A percentile compares a stretch with the other conserved stretches of the same genome.
Conservation (phyloP, 2,888 invertebrate genomes). For the Zonitis immaculata region DNA sequence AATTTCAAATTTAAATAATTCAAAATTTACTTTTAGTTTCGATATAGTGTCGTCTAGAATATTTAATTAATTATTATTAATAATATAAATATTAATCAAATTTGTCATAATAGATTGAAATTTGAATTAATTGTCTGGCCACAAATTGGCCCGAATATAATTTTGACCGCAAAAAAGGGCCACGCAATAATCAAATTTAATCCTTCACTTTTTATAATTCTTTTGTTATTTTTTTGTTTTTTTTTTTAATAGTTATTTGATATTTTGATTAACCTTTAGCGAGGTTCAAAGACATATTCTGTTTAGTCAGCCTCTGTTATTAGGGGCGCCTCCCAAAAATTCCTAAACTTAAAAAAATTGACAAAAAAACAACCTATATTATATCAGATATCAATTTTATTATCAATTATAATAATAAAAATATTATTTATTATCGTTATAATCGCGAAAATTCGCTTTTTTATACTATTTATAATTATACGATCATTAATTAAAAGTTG, state of each 20-base stretch:
- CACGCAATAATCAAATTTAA: not conserved
- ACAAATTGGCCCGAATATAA: not conserved
- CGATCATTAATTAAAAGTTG: not conserved
- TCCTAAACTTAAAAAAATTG: not conserved
- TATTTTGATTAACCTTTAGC: slow-evolving; percentile 3
- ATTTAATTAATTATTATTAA: not conserved
- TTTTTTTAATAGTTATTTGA: not conserved
- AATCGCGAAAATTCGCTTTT: not conserved
- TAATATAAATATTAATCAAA: not conserved
- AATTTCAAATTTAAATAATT: not conserved
- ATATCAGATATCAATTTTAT: not conserved
- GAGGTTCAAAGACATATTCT: slow-evolving; percentile 4
- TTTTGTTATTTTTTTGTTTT: not conserved
- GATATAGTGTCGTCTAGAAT: not conserved
- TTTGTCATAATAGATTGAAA: not conserved
- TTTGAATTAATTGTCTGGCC: not conserved
- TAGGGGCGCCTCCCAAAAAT: slow-evolving; percentile 5
- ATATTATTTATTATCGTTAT: not conserved
- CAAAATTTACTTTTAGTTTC: slow-evolving; percentile 4
- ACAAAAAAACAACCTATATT: not conserved
- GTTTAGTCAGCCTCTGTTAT: not conserved
- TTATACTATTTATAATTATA: not conserved
- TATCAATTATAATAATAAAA: not conserved
- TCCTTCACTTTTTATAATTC: not conserved
- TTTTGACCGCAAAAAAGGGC: not conserved